A percentile compares a stretch with the other conserved stretches of the same genome.
These are phyloP conservation scores for Melinopterus prodromus DNA, from an alignment of 2,888 invertebrate species.

Conservation along the genomic window DNA sequence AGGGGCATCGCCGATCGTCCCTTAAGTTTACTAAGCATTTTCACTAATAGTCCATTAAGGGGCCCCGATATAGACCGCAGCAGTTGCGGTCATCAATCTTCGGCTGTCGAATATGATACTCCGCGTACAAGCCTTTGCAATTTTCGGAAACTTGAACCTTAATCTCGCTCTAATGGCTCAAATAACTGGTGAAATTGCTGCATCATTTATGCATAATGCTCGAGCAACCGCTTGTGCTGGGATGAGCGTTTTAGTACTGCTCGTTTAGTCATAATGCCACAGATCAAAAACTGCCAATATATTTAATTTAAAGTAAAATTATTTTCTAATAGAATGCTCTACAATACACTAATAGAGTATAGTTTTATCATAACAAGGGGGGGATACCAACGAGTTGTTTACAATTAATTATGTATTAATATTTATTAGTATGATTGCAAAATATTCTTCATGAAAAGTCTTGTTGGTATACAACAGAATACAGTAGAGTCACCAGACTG, in stretches of 20 bases:
- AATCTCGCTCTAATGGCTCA: background rate
- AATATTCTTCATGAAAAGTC: too few species aligned
- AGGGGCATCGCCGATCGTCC: constrained; percentile 4
- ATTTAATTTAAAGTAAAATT: too few species aligned
- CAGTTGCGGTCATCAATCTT: constrained; percentile 19
- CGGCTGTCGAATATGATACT: constrained; percentile 25
- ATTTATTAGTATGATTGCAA: too few species aligned
- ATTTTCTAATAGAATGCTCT: too few species aligned
- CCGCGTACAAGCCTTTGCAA: constrained; percentile 7
- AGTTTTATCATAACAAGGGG: too few species aligned
- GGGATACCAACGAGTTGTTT: too few species aligned
- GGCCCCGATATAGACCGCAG: constrained; percentile 13
- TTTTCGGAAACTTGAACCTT: background rate
- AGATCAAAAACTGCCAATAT: too few species aligned
- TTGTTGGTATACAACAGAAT: too few species aligned
- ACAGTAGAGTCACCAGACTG: too few species aligned
- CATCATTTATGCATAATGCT: constrained; percentile 4
- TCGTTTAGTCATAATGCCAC: background rate
- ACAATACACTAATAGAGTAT: too few species aligned
- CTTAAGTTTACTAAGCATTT: constrained; percentile 10
- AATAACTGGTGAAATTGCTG: constrained; percentile 4
- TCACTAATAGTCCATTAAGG: constrained; percentile 22
- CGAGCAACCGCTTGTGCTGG: background rate
- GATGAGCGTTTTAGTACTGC: background rate
- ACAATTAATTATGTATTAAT: too few species aligned